Evolutionary conservation across 2,797 vertebrate species (phyloP).

Genomic region (Enteromius paludinosus): DNA sequence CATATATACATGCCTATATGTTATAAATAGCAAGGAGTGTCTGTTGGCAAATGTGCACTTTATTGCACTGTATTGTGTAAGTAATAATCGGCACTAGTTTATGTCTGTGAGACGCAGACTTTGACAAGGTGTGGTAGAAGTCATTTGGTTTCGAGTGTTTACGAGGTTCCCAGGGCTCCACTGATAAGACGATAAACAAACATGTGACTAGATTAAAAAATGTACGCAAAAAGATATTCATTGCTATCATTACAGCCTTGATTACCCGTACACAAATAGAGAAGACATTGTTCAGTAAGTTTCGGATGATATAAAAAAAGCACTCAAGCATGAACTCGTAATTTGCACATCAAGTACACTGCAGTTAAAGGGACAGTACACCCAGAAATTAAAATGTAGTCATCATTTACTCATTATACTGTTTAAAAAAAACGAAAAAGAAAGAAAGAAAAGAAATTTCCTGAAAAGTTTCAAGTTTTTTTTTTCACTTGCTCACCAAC

Average conservation of each 20-base stretch:
- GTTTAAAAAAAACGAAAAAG: background rate
- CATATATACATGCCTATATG: background rate
- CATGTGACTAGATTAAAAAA: background rate
- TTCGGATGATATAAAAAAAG: background rate
- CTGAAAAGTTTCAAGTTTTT: background rate
- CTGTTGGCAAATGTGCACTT: slow-evolving; percentile 11
- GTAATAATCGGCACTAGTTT: background rate
- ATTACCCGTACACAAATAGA: background rate
- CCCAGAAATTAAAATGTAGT: background rate
- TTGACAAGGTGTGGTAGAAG: slow-evolving; percentile 34
- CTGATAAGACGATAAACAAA: slow-evolving; percentile 19
- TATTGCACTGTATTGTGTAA: background rate
- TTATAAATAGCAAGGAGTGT: slow-evolving; percentile 27
- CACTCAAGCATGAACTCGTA: background rate
- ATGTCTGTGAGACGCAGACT: background rate
- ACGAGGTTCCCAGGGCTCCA: background rate
- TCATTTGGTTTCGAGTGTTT: background rate
- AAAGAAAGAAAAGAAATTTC: background rate
- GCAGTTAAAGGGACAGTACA: background rate
- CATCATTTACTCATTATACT: background rate
- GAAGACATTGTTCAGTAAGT: background rate
- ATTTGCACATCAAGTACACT: background rate
- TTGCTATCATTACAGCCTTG: background rate
- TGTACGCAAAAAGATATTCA: background rate
- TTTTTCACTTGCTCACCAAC: background rate